Evolutionary conservation across 2,797 vertebrate genomes (phyloP).

Genomic region (Cossypha dichroa): DNA sequence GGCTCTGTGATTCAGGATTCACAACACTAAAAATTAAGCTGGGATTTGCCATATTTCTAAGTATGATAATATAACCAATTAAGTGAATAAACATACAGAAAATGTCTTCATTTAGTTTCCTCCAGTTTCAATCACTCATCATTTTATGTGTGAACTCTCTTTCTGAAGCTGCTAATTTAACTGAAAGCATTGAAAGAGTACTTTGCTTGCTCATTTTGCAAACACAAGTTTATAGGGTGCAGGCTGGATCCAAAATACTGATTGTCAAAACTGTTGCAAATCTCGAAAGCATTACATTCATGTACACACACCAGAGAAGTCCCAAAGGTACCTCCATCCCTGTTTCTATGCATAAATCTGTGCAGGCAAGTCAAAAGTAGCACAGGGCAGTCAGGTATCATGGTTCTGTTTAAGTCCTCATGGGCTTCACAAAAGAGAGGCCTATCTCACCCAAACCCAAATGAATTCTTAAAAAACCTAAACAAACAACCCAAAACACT

Average conservation of each 20-base stretch:
- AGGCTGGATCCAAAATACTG: neutral
- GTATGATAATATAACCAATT: neutral
- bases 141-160: neutral
- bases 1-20: neutral
- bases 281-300: neutral
- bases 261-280: neutral
- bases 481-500: neutral
- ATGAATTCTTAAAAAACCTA: accelerated
- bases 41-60: neutral
- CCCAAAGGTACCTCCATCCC: neutral
- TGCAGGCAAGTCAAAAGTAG: neutral
- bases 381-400: neutral
- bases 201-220: neutral
- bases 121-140: neutral
- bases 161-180: neutral
- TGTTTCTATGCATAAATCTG: neutral
- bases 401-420: neutral
- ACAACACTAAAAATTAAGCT: neutral
- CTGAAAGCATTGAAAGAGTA: neutral
- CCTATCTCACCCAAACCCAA: neutral
- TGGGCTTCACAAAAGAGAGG: neutral
- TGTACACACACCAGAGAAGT: neutral
- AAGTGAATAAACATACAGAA: neutral
- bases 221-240: neutral
- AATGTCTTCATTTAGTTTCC: neutral